Conservation (phyloP, 2,888 invertebrate genomes). For the Blera fallax region DNA sequence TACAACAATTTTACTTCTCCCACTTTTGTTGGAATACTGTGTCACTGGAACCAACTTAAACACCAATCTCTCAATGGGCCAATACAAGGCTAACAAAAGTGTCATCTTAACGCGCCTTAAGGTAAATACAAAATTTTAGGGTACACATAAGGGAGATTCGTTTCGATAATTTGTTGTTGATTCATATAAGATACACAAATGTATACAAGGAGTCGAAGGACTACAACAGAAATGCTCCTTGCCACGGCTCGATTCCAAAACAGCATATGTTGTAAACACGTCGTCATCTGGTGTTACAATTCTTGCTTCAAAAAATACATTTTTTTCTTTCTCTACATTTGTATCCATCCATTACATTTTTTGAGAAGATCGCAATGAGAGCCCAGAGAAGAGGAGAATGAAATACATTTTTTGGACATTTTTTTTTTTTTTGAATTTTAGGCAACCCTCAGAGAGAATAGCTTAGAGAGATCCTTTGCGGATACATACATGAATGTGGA, state of each 20-base stretch:
- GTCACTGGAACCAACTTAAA: background rate
- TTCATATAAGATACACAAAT: conserved; percentile 36
- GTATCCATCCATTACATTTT: conserved; percentile 66
- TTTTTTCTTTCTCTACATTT: conserved; percentile 45
- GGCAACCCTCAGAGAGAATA: conserved; percentile 34
- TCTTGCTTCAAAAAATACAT: conserved; percentile 46
- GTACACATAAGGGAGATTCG: conserved; percentile 15
- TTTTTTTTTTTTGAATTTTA: conserved; percentile 26
- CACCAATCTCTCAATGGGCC: background rate
- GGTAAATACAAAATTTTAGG: background rate
- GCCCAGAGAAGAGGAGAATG: conserved; percentile 10
- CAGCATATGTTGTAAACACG: conserved; percentile 70
- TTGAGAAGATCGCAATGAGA: conserved; percentile 57
- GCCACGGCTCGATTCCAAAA: conserved; percentile 53
- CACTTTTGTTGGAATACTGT: too few relatives aligned
- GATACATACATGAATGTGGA: conserved; percentile 16
- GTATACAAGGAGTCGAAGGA: conserved; percentile 48
- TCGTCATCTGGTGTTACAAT: conserved; percentile 72
- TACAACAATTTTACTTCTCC: too few relatives aligned
- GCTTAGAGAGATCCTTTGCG: conserved; percentile 17
- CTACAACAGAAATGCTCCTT: conserved; percentile 43
- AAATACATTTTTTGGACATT: conserved; percentile 54
- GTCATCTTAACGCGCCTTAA: conserved; percentile 13
- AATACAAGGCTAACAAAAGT: background rate
- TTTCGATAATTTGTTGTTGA: conserved; percentile 51